Evolutionary conservation across 1,140 invertebrate species (phyloP).

Genomic region (Tenebrio molitor): DNA sequence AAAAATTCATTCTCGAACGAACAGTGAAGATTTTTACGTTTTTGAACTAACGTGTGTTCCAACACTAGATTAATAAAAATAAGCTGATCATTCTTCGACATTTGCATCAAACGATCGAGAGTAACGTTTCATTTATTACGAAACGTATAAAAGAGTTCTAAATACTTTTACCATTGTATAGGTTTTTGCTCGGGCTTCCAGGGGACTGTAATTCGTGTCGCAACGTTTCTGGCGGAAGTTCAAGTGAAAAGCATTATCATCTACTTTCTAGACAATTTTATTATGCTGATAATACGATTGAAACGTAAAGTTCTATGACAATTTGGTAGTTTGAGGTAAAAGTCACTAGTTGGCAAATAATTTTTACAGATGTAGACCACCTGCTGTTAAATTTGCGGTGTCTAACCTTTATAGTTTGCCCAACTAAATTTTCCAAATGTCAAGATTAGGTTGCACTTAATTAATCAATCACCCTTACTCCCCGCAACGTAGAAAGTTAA

Average conservation of each 20-base stretch:
- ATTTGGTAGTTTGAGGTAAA: too few relatives aligned
- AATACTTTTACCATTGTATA: slow-evolving; percentile 2
- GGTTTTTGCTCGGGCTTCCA: background rate
- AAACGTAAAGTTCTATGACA: too few relatives aligned
- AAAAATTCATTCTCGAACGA: slow-evolving; percentile 15
- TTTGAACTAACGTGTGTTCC: too few relatives aligned
- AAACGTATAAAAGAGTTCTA: background rate
- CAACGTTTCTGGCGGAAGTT: too few relatives aligned
- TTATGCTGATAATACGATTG: too few relatives aligned
- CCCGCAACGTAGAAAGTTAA: background rate
- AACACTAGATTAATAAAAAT: too few relatives aligned
- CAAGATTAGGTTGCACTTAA: slow-evolving; percentile 14
- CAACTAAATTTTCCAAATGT: slow-evolving; percentile 14
- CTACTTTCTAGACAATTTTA: too few relatives aligned
- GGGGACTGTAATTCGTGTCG: too few relatives aligned
- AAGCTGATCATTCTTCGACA: background rate
- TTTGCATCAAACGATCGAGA: background rate
- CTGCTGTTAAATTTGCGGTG: too few relatives aligned
- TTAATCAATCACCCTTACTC: background rate
- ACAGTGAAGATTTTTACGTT: slow-evolving; percentile 5
- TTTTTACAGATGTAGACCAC: too few relatives aligned
- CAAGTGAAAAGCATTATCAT: too few relatives aligned
- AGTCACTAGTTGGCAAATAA: too few relatives aligned
- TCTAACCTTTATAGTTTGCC: background rate
- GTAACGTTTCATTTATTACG: background rate